Base-by-base conservation (phyloP, 2,888 invertebrate genomes). In the Lasioglossum calceatum region DNA sequence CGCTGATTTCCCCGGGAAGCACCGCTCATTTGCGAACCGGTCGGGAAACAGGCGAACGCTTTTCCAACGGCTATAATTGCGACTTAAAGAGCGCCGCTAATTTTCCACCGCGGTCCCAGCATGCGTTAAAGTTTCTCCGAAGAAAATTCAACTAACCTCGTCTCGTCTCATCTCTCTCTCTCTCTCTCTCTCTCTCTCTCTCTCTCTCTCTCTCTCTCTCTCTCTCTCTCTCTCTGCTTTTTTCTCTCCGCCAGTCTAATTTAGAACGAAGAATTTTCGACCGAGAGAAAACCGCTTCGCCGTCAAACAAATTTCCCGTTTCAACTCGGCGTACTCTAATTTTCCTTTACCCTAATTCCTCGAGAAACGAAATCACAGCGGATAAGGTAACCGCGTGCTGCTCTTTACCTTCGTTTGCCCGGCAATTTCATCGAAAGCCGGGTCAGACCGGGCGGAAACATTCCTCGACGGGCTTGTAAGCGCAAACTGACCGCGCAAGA, bases 1-100 rank as follows among this genome's bases (percentile, higher is more conserved):
- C 19, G 58, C 42, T 78, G 78, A 72, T 83, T 83, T 73, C 54
- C 58, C 50, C 16, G 23, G 61, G 32, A 80, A 79, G n/a, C 42
- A 32, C 1, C 14, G 36, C 67, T 72, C 73, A 23, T 77, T 74
- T 70, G 67, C 23, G 78, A 84, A 42, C 39, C 70, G n/a, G 77
- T 77, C 47, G 42, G 16, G 23, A 39, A 44, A 76, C 50, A 19
- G 19, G 32, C 64, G 54, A 67, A 73, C 72, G 27, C 44, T 74
- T 47, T 36, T 42, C 67, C 27, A 27, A 16, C 58, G 36, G 7
- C 12, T 36, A 44, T 74, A 77, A 82, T 82, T 61, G 36, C 67
- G 19, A 19, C 16, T 42, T 42, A 58, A 75, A 50, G 61, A 85
- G 42, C n/a, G 27, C 39, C 16, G 77, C 47, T 70, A 73, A 85